Conservation (phyloP, 2,113 vertebrate species). For the Xenopus tropicalis region UCB_Xtro_10.0 CM004451.2:77166001-77166500, state of each 20-base stretch:
- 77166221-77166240: constrained; percentile 79
- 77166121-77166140: constrained; percentile 70
- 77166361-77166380: too few species aligned
- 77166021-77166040: constrained; percentile 83
- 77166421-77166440: too few species aligned
- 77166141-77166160: constrained; percentile 62
- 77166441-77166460: too few species aligned
- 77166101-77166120: constrained; percentile 64
- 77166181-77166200: constrained; percentile 56
- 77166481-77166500: too few species aligned
- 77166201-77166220: constrained; percentile 57
- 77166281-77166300: constrained; percentile 90
- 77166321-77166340: not conserved
- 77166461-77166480: too few species aligned
- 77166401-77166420: too few species aligned
- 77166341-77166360: too few species aligned
- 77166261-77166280: constrained; percentile 95
- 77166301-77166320: constrained; percentile 78
- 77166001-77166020: constrained; percentile 86
- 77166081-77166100: constrained; percentile 67
- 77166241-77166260: constrained; percentile 99
- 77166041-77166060: constrained; percentile 66
- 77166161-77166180: constrained; percentile 59
- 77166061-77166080: constrained; percentile 72
- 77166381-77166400: too few species aligned